Evolutionary conservation across 2,797 vertebrate species (phyloP).

Genomic region (Knipowitschia caucasica): DNA sequence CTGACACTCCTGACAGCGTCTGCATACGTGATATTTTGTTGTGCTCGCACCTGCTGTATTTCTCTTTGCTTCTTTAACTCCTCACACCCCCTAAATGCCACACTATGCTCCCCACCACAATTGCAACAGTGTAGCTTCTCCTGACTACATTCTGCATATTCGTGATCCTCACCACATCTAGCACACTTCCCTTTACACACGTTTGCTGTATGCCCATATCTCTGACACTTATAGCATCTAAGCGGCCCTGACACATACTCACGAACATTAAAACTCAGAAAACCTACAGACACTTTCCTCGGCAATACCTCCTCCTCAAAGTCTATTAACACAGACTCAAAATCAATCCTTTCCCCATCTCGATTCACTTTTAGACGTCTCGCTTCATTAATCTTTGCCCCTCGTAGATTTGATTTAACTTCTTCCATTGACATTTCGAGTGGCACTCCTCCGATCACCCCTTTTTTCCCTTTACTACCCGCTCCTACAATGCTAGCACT

Average conservation of each 20-base stretch:
- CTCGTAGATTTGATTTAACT: background rate
- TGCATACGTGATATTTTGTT: background rate
- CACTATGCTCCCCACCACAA: background rate
- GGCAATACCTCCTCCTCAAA: background rate
- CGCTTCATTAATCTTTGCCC: background rate
- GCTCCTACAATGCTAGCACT: background rate
- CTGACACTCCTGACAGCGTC: background rate
- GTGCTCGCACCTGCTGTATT: too few relatives aligned
- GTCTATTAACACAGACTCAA: too few relatives aligned
- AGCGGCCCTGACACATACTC: background rate
- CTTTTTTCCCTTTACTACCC: too few relatives aligned
- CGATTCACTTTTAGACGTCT: background rate
- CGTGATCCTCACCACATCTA: background rate
- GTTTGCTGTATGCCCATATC: too few relatives aligned
- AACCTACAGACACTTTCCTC: background rate
- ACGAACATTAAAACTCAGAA: background rate
- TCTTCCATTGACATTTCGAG: too few relatives aligned
- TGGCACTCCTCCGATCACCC: too few relatives aligned
- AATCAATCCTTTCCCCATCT: too few relatives aligned
- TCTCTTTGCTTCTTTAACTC: background rate
- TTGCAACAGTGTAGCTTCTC: background rate
- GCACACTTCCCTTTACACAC: background rate
- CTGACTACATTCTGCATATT: background rate
- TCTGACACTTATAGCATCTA: background rate
- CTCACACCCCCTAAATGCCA: background rate